Evolutionary conservation across 2,888 invertebrate genomes (phyloP), one percentile per base, ranked within the genome.

Genomic region (Torymus aiolomorphi): DNA sequence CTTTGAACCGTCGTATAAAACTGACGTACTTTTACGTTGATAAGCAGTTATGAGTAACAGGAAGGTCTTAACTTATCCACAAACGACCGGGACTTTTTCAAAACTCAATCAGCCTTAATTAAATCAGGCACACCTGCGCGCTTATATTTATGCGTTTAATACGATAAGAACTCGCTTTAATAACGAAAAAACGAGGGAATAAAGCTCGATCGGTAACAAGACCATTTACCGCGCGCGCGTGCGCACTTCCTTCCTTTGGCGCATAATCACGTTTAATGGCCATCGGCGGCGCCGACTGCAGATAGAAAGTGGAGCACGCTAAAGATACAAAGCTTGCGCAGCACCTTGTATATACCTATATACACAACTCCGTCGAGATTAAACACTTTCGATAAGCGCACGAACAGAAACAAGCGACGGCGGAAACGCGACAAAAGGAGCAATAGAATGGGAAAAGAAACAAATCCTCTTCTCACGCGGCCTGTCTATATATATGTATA

Each of bases 261-360:
- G 14, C 20, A 59, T 79, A 79, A 79, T 65, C 52, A 51, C 18
- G 54, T 20, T 75, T 71, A 75, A 59, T 56, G 59, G 51, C 42
- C 56, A 49, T 49, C 18, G 5, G 10, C n/a, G 42, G 42, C 42
- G 42, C 42, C 42, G 42, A 42, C 42, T 42, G 14, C 16, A 13
- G 20, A 59, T 59, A 66, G 59, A 42, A 70, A 69, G 42, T 52
- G 16, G 69, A 63, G 14, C 69, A 61, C 56, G 69, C 63, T 78
- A 63, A 73, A 73, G 52, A n/a, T 67, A 63, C 54, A 63, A 78
- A 74, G 42, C 63, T 51, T 51, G 62, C 51, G 8, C 42, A 42
- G 42, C 42, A 42, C 42, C 42, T 42, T 42, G 8, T 42, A 42
- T 42, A 42, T 8, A 31, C 4, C 24, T 24, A 31, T 31, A 31